A percentile compares a stretch with the other conserved stretches of the same genome.
These are phyloP conservation scores for Musca domestica DNA, from an alignment of 1,140 invertebrate species.

Conservation along the genomic window DNA sequence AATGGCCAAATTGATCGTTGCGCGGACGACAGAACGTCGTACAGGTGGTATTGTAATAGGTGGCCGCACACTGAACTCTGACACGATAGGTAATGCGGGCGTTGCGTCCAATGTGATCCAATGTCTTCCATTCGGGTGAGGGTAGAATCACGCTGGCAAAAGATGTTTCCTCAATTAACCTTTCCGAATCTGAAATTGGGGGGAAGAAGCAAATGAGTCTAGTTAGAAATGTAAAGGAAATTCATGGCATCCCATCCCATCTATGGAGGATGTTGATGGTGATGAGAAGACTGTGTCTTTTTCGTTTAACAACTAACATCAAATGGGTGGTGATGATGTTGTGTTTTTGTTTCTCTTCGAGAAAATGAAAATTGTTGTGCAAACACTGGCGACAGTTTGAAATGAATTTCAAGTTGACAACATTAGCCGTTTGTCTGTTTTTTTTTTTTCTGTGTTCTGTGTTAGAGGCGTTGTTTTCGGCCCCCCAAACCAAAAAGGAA, in stretches of 20 bases:
- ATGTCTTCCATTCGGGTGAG: conserved; percentile 84
- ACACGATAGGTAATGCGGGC: conserved; percentile 82
- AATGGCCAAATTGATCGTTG: conserved; percentile 93
- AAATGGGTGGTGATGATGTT: neutral
- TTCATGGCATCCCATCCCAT: too few species aligned
- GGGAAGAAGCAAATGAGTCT: too few species aligned
- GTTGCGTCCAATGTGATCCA: conserved; percentile 73
- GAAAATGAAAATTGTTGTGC: too few species aligned
- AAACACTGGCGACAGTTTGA: too few species aligned
- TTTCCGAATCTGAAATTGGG: conserved; percentile 57
- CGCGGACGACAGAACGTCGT: conserved; percentile 88
- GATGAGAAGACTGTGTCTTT: neutral
- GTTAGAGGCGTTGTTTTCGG: too few species aligned
- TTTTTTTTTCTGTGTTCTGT: too few species aligned
- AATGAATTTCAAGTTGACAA: too few species aligned
- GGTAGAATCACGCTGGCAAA: conserved; percentile 88
- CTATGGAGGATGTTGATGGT: neutral
- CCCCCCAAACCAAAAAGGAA: too few species aligned
- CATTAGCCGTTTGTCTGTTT: too few species aligned
- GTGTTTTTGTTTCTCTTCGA: conserved; percentile 1
- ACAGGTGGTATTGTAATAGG: conserved; percentile 94
- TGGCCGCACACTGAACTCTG: conserved; percentile 82
- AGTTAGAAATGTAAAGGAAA: too few species aligned
- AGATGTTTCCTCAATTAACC: conserved; percentile 81
- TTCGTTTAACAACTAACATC: neutral